phyloP scores from a whole-genome alignment of 2,797 vertebrate species.

The Vespertilio murinus region DNA sequence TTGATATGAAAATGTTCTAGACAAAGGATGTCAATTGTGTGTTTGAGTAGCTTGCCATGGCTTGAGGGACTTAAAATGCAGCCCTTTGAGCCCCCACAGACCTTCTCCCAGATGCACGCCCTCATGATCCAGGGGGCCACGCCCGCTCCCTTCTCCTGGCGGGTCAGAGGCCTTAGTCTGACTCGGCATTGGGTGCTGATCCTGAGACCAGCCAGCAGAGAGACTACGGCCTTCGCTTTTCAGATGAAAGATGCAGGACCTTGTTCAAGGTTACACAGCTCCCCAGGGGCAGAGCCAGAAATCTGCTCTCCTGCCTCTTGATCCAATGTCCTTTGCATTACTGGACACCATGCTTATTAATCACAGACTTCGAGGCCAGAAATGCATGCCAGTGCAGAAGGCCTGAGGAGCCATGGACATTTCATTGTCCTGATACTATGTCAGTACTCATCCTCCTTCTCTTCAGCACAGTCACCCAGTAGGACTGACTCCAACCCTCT shows the following conservation, averaged over 20 bases:
- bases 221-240: background rate
- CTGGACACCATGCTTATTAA: background rate
- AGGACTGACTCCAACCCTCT: background rate
- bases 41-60: constrained; percentile 68
- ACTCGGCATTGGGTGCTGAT: background rate
- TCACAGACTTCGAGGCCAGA: background rate
- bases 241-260: background rate
- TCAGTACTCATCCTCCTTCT: background rate
- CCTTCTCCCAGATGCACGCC: constrained; percentile 50
- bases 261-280: background rate
- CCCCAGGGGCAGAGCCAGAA: constrained; percentile 1
- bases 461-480: background rate
- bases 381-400: background rate
- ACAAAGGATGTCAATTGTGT: constrained; percentile 68
- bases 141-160: background rate
- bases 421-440: background rate
- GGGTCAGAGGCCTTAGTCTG: background rate
- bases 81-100: constrained; percentile 23
- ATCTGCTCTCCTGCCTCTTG: background rate
- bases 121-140: background rate
- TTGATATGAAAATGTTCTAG: constrained; percentile 76
- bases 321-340: background rate
- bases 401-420: background rate
- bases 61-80: constrained; percentile 64
- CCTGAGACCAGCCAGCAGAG: background rate